These are phyloP conservation scores for Pheosia gnoma DNA, from an alignment of 2,888 invertebrate genomes.

Conservation along the genomic window DNA sequence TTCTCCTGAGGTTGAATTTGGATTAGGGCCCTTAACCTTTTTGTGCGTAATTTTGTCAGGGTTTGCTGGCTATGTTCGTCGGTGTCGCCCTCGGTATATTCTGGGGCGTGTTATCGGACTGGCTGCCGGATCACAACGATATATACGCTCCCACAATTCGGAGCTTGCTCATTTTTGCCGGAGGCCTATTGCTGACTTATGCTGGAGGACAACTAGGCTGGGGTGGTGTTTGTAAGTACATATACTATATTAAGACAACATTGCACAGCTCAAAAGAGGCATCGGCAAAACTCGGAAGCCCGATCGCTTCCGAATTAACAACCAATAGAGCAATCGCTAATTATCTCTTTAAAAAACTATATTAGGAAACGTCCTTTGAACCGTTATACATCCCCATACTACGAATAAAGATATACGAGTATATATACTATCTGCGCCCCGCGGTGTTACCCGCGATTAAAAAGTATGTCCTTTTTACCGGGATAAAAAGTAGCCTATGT, in stretches of 20 bases:
- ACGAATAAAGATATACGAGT: too few species aligned
- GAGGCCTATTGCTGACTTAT: conserved; percentile 67
- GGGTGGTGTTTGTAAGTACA: conserved; percentile 74
- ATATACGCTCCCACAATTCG: conserved; percentile 69
- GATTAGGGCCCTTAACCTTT: conserved; percentile 26
- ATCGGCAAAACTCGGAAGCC: too few species aligned
- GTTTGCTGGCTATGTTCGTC: conserved; percentile 66
- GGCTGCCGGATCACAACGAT: conserved; percentile 70
- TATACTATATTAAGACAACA: not conserved
- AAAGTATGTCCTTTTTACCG: too few species aligned
- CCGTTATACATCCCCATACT: too few species aligned
- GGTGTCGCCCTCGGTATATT: conserved; percentile 67
- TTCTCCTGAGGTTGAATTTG: conserved; percentile 33
- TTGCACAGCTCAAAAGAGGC: not conserved
- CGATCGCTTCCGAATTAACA: too few species aligned
- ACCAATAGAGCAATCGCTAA: too few species aligned
- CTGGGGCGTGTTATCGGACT: conserved; percentile 72
- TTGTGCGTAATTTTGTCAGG: conserved; percentile 54
- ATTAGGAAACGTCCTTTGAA: too few species aligned
- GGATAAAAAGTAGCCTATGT: too few species aligned
- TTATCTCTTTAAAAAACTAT: too few species aligned
- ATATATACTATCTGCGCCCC: too few species aligned
- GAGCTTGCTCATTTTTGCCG: conserved; percentile 68
- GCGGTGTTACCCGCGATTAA: too few species aligned
- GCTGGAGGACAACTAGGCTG: conserved; percentile 66